phyloP scores from a whole-genome alignment of 2,113 vertebrate species.

The Rhinopomastus cyanomelas region DNA sequence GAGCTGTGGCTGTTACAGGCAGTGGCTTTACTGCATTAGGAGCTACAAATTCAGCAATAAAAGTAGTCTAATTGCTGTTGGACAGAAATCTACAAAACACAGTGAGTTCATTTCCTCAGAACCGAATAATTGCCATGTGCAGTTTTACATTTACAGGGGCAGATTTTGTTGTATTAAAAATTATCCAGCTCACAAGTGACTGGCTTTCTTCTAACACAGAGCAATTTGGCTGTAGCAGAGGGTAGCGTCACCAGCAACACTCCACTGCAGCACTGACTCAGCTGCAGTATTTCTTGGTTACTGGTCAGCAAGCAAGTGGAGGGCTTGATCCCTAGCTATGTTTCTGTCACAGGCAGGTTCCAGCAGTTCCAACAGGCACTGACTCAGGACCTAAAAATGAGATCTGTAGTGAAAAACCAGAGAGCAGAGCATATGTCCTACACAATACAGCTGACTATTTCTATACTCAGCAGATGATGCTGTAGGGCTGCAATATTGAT shows the following conservation, averaged over 20 bases:
- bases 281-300: background rate
- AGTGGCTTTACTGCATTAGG: slow-evolving; percentile 3
- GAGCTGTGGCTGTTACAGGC: background rate
- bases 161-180: slow-evolving; percentile 29
- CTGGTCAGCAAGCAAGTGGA: background rate
- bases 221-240: background rate
- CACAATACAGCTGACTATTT: slow-evolving; percentile 35
- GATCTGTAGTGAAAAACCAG: background rate
- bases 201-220: background rate
- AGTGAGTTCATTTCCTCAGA: slow-evolving; percentile 1
- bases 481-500: slow-evolving; percentile 58
- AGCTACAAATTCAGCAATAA: background rate
- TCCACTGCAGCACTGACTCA: slow-evolving; percentile 23
- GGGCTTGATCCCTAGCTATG: slow-evolving; percentile 4
- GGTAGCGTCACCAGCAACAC: background rate
- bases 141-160: slow-evolving; percentile 10
- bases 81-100: background rate
- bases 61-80: slow-evolving; percentile 18
- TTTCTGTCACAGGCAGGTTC: slow-evolving; percentile 10
- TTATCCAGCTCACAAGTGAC: background rate
- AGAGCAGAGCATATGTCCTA: background rate
- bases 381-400: slow-evolving; percentile 27
- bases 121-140: background rate
- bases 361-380: background rate
- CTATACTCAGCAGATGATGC: slow-evolving; percentile 42